Conservation (phyloP, 1,140 invertebrate species). For the Drosophila guanche region DNA sequence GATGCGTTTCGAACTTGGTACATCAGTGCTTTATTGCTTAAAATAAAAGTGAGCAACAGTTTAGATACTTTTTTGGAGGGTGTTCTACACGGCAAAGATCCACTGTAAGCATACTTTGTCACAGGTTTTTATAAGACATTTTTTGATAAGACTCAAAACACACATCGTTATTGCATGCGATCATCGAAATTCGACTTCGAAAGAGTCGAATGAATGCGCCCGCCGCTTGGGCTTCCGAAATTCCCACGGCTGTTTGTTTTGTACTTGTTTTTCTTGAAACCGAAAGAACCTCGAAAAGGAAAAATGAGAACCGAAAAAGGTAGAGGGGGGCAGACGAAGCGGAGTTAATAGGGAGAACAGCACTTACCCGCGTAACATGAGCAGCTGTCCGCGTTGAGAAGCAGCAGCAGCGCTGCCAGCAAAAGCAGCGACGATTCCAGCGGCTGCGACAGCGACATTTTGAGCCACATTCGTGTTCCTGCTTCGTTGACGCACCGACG, state of each 20-base stretch:
- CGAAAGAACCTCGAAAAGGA: conserved; percentile 1
- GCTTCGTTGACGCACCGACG: conserved; percentile 1
- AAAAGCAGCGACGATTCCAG: conserved; percentile 10
- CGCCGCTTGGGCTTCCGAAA: conserved; percentile 30
- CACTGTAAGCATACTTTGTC: too few relatives aligned
- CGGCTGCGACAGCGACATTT: conserved; percentile 54
- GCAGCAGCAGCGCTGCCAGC: conserved; percentile 40
- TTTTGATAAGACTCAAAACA: conserved; percentile 26
- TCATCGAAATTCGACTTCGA: conserved; percentile 21
- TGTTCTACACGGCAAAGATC: too few relatives aligned
- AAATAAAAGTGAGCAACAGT: too few relatives aligned
- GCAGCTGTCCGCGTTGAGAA: conserved; percentile 68
- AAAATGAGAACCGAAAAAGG: conserved; percentile 33
- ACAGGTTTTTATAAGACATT: background rate
- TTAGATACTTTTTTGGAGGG: too few relatives aligned
- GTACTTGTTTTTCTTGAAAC: conserved; percentile 56
- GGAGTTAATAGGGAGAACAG: conserved; percentile 1
- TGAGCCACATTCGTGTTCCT: conserved; percentile 35
- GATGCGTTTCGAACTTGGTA: too few relatives aligned
- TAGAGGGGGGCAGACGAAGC: conserved; percentile 11
- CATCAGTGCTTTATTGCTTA: too few relatives aligned
- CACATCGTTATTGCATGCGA: conserved; percentile 25
- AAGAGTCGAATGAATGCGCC: conserved; percentile 11
- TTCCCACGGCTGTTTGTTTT: conserved; percentile 78
- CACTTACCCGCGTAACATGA: conserved; percentile 80